Conservation (phyloP, 2,888 invertebrate genomes). For the Tupiocoris notatus region DNA sequence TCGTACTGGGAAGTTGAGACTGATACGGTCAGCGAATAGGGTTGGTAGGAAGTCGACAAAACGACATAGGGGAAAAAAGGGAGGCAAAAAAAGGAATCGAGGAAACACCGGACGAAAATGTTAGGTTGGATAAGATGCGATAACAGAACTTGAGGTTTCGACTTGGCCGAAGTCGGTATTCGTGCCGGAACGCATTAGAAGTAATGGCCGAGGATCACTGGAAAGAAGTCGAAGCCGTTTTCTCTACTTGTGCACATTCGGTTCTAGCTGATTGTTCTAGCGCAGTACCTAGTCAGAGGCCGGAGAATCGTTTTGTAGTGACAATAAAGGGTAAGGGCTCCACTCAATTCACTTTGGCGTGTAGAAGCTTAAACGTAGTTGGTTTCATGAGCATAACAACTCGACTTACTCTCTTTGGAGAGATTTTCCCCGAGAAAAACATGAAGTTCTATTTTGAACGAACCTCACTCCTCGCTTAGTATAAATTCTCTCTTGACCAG, state of each 20-base stretch:
- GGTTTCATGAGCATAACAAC: neutral
- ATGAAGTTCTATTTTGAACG: too few relatives aligned
- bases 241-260: neutral
- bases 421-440: neutral
- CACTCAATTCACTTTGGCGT: neutral
- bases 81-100: neutral
- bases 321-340: neutral
- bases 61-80: neutral
- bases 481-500: too few relatives aligned
- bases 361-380: neutral
- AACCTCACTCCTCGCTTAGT: too few relatives aligned
- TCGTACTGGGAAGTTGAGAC: neutral
- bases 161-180: neutral
- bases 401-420: neutral
- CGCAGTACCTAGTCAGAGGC: neutral
- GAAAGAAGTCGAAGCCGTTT: neutral
- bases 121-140: neutral
- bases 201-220: neutral
- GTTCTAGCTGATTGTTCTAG: neutral
- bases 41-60: neutral
- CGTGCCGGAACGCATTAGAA: neutral
- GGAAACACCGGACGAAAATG: neutral
- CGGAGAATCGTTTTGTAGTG: neutral
- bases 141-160: neutral
- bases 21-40: neutral